A percentile compares a stretch with the other conserved stretches of the same genome.
phyloP scores from a whole-genome alignment of 2,888 invertebrate genomes.

The Lepidochrysops patricia region DNA sequence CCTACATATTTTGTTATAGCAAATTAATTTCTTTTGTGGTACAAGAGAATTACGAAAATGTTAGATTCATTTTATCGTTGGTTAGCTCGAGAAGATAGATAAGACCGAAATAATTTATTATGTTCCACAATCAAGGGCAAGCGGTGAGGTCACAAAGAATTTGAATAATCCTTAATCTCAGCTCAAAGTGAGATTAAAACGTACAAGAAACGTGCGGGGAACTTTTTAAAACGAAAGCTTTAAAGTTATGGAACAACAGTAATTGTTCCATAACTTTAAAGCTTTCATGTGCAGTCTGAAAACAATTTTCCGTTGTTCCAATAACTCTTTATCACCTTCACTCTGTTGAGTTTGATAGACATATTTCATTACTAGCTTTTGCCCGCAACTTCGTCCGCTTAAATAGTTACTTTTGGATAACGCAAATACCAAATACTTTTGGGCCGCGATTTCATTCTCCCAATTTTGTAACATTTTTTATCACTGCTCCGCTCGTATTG shows the following conservation, averaged over 20 bases:
- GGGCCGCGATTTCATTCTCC: no score
- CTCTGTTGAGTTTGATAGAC: no score
- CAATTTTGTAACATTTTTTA: no score
- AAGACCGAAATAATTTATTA: slow-evolving; percentile 8
- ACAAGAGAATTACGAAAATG: background rate
- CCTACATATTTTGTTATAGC: background rate
- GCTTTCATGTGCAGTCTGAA: background rate
- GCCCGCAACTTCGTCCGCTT: no score
- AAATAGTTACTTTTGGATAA: no score
- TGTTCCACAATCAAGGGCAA: background rate
- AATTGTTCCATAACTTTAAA: background rate
- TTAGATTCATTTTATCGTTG: background rate
- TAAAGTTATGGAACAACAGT: background rate
- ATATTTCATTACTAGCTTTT: no score
- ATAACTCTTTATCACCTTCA: no score
- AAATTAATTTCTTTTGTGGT: background rate
- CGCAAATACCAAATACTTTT: no score
- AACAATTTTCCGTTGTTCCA: background rate
- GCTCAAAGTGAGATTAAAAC: background rate
- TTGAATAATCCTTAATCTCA: slow-evolving; percentile 6
- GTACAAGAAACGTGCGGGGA: background rate
- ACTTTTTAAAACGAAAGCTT: background rate
- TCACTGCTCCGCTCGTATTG: no score
- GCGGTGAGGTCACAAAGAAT: background rate
- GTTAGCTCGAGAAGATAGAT: background rate